phyloP scores from a whole-genome alignment of 2,888 invertebrate species.

The Azorinus chamasolen region DNA sequence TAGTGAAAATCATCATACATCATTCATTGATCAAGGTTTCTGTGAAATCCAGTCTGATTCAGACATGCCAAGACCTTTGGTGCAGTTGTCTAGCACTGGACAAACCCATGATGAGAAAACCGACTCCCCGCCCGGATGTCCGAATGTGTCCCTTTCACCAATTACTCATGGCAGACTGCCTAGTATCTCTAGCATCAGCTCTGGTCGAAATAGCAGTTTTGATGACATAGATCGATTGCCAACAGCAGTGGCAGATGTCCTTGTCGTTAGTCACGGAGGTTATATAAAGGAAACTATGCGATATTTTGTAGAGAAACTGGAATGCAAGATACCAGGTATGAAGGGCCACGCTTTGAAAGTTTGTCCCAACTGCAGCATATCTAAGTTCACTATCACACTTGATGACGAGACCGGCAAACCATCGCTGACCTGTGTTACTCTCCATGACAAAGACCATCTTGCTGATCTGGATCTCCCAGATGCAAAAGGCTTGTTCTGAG shows the following conservation, averaged over 20 bases:
- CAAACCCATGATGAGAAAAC: not conserved
- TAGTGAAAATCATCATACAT: slow-evolving; percentile 7
- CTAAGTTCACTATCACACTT: slow-evolving; percentile 83
- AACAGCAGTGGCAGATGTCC: slow-evolving; percentile 78
- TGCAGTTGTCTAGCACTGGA: slow-evolving; percentile 37
- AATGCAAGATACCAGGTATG: slow-evolving; percentile 81
- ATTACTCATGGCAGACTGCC: slow-evolving; percentile 77
- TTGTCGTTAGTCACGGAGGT: slow-evolving; percentile 85
- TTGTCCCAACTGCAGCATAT: slow-evolving; percentile 86
- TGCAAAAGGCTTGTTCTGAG: slow-evolving; percentile 50
- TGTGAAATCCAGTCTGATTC: not conserved
- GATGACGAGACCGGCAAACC: slow-evolving; percentile 73
- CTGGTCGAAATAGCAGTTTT: slow-evolving; percentile 83
- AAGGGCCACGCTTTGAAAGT: slow-evolving; percentile 80
- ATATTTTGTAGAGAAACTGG: slow-evolving; percentile 82
- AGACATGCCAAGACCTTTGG: slow-evolving; percentile 12
- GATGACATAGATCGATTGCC: slow-evolving; percentile 78
- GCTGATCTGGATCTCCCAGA: slow-evolving; percentile 63
- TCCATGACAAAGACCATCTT: slow-evolving; percentile 85
- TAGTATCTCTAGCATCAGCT: slow-evolving; percentile 81
- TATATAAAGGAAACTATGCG: slow-evolving; percentile 84
- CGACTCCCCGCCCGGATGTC: slow-evolving; percentile 67
- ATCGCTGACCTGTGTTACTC: slow-evolving; percentile 80
- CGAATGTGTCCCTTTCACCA: slow-evolving; percentile 84
- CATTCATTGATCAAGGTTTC: not conserved